Evolutionary conservation across 2,888 invertebrate species (phyloP), one percentile per base, ranked within the genome.

Genomic region (Phyllotreta cruciferae): DNA sequence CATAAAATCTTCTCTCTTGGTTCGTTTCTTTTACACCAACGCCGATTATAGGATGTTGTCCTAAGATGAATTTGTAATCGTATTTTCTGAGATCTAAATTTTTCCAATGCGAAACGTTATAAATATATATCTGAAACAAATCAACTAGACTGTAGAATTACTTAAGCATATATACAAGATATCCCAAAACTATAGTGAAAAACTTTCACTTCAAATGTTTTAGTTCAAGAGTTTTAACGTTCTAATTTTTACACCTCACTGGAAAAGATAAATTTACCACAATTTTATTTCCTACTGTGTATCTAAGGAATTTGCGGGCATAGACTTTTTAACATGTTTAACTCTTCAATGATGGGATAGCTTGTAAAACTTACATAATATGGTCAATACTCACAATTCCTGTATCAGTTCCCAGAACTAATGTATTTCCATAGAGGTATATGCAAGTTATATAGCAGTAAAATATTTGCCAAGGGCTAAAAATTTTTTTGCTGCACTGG

Each of bases 51-150:
- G 81, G 81, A 66, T 79, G 79, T 63, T 76, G 77, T 3, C 80
- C 78, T 14, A 81, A 74, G 38, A 78, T 77, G 4, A 79, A 60
- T 61, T 73, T 77, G 44, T 77, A 74, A 24, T 75, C 73, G 65
- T 80, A 80, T 53, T 78, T 72, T 8, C 77, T 71, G 50, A 81
- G 71, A 62, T 79, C 76, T 53, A 81, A 78, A 35, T 75, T 75
- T 72, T 79, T 80, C 81, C 81, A 81, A 10, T 77, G 78, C 9
- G 75, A 73, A 13, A 81, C 75, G 58, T 78, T 76, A 54, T 81
- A 81, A 61, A 80, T 77, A 66, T 80, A 81, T 3, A 80, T 74
- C 80, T 80, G 60, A 52, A 71, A 73, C 61, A 54, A 56, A 66
- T 8, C 58, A 13, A 53, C 6, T 44, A 42, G 9, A 10, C 1